Evolutionary conservation across 2,113 vertebrate species (phyloP), one percentile per base, ranked within the genome.

Genomic region (Saccopteryx leptura): DNA sequence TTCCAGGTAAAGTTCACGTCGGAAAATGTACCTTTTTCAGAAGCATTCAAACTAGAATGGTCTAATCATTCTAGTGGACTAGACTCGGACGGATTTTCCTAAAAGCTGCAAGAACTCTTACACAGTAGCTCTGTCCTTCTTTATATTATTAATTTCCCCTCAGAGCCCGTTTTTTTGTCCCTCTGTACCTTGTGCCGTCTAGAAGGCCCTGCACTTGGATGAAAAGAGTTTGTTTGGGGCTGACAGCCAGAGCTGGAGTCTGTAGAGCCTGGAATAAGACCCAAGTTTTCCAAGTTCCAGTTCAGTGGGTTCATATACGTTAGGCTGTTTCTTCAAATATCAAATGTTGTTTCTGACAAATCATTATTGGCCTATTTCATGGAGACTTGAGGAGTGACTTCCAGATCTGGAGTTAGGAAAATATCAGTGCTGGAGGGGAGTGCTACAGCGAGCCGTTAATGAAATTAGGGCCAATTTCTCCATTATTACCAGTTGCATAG

Each of bases 391-490:
- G 52, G 14, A 28, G 15, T 17, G 50, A 28, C 54, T 75, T 86
- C 24, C 21, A 72, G 31, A 11, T 52, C 72, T 50, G 68, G 23
- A 50, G 54, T 0, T 78, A 21, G 46, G 54, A 63, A 88, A 84
- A 23, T 5, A 24, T 17, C 46, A 58, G 1, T 24, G 17, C n/a
- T 17, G 19, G 60, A 7, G 26, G 7, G 28, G 14, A 60, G 7
- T 1, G 13, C 5, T 5, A 21, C 19, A 21, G 7, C 5, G 21
- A 58, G n/a, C 2, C 3, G n/a, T 12, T 31, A 18, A 28, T 56
- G n/a, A 18, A 54, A 48, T 48, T 31, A 28, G 4, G 13, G 28
- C 23, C 17, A 5, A 8, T 60, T 54, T 71, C 54, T 56, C 68
- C 58, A 18, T 68, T 54, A 9, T 56, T 69, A 18, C 54, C 8